These are phyloP conservation scores for Atlantisia rogersi DNA, from an alignment of 2,113 vertebrate genomes.

Conservation along the genomic window DNA sequence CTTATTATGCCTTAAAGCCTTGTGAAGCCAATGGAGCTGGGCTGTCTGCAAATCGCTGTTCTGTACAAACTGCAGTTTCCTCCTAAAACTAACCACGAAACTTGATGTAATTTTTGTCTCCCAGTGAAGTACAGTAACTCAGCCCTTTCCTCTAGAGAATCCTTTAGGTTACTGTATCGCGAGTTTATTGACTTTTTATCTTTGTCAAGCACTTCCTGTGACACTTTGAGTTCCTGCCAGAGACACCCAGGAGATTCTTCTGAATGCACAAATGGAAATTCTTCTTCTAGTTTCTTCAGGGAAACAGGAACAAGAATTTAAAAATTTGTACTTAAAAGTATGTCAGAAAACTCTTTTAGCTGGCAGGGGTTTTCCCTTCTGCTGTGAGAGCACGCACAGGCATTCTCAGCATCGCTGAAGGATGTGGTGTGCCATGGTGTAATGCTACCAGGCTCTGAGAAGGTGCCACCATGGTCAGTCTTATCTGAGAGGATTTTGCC, in stretches of 20 bases:
- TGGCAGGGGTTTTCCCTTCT: background rate
- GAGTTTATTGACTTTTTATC: background rate
- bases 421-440: background rate
- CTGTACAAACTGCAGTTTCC: background rate
- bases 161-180: constrained; percentile 14
- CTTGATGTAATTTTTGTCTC: background rate
- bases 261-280: background rate
- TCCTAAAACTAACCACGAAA: background rate
- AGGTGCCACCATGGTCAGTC: background rate
- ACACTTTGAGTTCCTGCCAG: background rate
- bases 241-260: background rate
- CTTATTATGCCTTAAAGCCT: background rate
- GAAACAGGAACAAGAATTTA: background rate
- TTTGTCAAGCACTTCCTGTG: background rate
- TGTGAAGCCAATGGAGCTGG: background rate
- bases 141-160: constrained; percentile 24
- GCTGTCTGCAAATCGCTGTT: background rate
- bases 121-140: constrained; percentile 15
- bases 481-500: background rate
- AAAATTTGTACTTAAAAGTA: background rate
- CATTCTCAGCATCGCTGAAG: background rate
- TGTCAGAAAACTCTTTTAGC: background rate
- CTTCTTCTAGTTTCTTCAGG: background rate
- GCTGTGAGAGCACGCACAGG: background rate
- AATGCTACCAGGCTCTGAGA: constrained; percentile 7